Percentiles rank a stretch among this genome's conserved stretches.
Conservation (phyloP, 2,888 invertebrate species). For the Cataglyphis livida region DNA sequence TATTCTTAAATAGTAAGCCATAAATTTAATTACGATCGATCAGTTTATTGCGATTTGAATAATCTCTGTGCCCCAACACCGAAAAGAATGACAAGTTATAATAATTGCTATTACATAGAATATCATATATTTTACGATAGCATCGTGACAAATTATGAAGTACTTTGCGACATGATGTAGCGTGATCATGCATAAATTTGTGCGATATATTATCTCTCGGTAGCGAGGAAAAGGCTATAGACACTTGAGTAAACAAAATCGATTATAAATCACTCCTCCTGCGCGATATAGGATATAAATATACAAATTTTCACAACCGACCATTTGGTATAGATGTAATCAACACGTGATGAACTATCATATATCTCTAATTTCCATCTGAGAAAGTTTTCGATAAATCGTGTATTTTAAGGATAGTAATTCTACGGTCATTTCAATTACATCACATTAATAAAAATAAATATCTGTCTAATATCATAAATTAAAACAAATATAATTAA, state of each 20-base stretch:
- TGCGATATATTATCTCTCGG: constrained; percentile 51
- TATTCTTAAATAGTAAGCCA: constrained; percentile 40
- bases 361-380: neutral
- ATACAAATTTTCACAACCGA: constrained; percentile 24
- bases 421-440: constrained; percentile 3
- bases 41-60: constrained; percentile 44
- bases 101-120: constrained; percentile 32
- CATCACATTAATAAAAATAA: constrained; percentile 33
- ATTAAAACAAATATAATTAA: constrained; percentile 15
- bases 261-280: constrained; percentile 28
- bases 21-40: constrained; percentile 32
- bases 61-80: constrained; percentile 45
- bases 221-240: constrained; percentile 50
- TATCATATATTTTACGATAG: constrained; percentile 36
- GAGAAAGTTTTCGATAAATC: neutral
- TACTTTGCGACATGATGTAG: constrained; percentile 38
- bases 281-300: constrained; percentile 29
- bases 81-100: constrained; percentile 32
- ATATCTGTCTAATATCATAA: neutral
- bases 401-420: neutral
- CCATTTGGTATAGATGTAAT: constrained; percentile 17
- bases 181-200: constrained; percentile 63
- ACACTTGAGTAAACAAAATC: constrained; percentile 41
- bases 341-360: constrained; percentile 13
- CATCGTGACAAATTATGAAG: constrained; percentile 48